A percentile compares a stretch with the other conserved stretches of the same genome.
Evolutionary conservation across 2,797 vertebrate genomes (phyloP).

Genomic region (Coregonus suidteri): DNA sequence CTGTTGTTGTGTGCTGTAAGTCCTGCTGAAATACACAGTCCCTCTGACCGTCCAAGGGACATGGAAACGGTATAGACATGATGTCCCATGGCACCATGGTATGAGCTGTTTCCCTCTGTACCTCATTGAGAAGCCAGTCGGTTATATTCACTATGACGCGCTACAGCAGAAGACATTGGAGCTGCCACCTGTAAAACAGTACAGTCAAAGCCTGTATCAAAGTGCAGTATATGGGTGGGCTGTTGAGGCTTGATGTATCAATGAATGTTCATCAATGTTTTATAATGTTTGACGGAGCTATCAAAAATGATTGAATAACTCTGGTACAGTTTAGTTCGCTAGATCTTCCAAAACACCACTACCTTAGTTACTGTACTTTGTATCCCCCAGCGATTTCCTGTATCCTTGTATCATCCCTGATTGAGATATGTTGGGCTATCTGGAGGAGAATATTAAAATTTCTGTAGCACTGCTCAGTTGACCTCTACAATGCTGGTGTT

Average conservation of each 20-base stretch:
- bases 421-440: no score
- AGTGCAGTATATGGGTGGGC: background rate
- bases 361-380: no score
- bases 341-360: background rate
- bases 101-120: constrained; percentile 63
- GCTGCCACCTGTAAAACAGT: constrained; percentile 22
- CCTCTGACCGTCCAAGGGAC: constrained; percentile 55
- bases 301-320: background rate
- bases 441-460: no score
- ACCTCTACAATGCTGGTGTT: no score
- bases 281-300: background rate
- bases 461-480: no score
- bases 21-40: constrained; percentile 55
- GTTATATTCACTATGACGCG: constrained; percentile 5
- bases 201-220: background rate
- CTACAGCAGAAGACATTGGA: constrained; percentile 10
- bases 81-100: constrained; percentile 67
- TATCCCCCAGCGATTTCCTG: no score
- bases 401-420: no score
- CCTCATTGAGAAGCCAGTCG: constrained; percentile 51
- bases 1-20: constrained; percentile 71
- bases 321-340: background rate
- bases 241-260: background rate
- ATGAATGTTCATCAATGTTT: background rate
- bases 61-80: constrained; percentile 57